Evolutionary conservation across 2,888 invertebrate species (phyloP).

Genomic region (Petrolisthes cinctipes): DNA sequence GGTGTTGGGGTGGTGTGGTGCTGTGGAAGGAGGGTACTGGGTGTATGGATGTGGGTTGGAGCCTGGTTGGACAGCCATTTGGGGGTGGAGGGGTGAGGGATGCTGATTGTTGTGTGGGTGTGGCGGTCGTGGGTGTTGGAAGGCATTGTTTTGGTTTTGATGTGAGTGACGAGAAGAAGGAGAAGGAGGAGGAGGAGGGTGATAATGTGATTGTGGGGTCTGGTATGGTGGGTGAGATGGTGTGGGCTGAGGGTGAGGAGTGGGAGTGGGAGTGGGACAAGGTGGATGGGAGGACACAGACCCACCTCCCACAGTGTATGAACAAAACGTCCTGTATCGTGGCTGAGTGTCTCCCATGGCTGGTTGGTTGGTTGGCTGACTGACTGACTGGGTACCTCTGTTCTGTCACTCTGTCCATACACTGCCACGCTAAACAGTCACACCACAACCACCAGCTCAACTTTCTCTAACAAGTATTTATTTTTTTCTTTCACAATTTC

Average conservation of each 20-base stretch:
- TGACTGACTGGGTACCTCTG: too few relatives aligned
- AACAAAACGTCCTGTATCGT: slow-evolving; percentile 46
- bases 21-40: slow-evolving; percentile 15
- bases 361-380: not conserved
- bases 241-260: not conserved
- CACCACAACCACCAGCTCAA: too few relatives aligned
- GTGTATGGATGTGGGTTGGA: not conserved
- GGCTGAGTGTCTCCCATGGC: slow-evolving; percentile 3
- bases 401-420: too few relatives aligned
- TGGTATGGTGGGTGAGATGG: not conserved
- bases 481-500: too few relatives aligned
- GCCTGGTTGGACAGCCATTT: not conserved
- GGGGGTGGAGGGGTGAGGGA: not conserved
- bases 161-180: not conserved
- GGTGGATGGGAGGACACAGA: slow-evolving; percentile 34
- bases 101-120: not conserved
- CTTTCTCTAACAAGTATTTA: too few relatives aligned
- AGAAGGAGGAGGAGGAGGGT: too few relatives aligned
- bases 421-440: too few relatives aligned
- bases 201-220: slow-evolving; percentile 17
- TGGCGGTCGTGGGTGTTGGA: not conserved
- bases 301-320: slow-evolving; percentile 53
- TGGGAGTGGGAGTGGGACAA: too few relatives aligned
- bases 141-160: not conserved
- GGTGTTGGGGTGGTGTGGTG: not conserved